phyloP scores from a whole-genome alignment of 2,888 invertebrate species.

The Heliconius ismenius region DNA sequence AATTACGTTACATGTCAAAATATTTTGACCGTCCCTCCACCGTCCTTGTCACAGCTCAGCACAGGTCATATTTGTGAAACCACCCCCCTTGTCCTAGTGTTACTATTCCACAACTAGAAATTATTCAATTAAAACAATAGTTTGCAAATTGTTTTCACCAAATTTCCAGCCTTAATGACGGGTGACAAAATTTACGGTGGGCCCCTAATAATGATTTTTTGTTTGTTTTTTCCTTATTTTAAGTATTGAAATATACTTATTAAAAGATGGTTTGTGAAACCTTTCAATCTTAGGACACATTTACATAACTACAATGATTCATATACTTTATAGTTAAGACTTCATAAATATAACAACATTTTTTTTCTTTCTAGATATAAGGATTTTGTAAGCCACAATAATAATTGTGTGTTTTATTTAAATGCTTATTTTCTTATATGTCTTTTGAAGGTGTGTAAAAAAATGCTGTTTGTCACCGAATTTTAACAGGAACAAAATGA shows the following conservation, averaged over 20 bases:
- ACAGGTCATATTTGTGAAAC: too few relatives aligned
- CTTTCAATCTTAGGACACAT: constrained; percentile 7
- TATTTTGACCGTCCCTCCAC: too few relatives aligned
- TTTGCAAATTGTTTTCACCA: neutral
- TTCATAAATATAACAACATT: constrained; percentile 11
- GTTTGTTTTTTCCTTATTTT: constrained; percentile 30
- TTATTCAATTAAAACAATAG: neutral
- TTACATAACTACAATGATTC: constrained; percentile 17
- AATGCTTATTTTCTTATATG: constrained; percentile 39
- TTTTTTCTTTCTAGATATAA: constrained; percentile 34
- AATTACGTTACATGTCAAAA: neutral
- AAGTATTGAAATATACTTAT: constrained; percentile 27
- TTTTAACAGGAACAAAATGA: constrained; percentile 44
- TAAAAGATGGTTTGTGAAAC: constrained; percentile 34
- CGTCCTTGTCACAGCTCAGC: too few relatives aligned
- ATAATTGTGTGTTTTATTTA: constrained; percentile 35
- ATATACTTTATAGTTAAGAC: neutral
- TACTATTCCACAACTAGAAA: neutral
- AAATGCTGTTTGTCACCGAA: constrained; percentile 43
- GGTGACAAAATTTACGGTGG: neutral
- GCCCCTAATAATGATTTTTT: neutral
- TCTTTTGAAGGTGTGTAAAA: constrained; percentile 34
- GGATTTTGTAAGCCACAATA: constrained; percentile 38
- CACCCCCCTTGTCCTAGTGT: too few relatives aligned
- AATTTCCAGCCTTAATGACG: too few relatives aligned